Conservation (phyloP, 2,113 vertebrate species). For the Tetraodon nigroviridis region DNA sequence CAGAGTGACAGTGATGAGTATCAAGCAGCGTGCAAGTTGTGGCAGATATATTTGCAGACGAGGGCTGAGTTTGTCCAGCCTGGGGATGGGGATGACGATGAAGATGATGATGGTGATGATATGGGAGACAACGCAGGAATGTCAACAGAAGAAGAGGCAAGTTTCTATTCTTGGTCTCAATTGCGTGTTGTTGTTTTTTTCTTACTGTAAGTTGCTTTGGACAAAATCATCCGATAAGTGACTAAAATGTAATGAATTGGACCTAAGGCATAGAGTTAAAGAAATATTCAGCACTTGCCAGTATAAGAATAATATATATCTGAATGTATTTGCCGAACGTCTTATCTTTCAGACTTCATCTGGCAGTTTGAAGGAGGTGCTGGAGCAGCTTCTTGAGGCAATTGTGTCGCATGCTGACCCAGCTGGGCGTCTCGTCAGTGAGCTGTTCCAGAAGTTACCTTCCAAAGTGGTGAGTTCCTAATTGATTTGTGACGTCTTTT, state of each 20-base stretch:
- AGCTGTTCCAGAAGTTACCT: constrained; percentile 97
- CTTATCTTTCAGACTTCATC: constrained; percentile 75
- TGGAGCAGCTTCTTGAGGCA: constrained; percentile 94
- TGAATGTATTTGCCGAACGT: neutral
- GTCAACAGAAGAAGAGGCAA: constrained; percentile 84
- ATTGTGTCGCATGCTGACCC: constrained; percentile 87
- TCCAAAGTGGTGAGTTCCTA: constrained; percentile 91
- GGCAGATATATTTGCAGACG: constrained; percentile 89
- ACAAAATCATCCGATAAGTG: neutral
- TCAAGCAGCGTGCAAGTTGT: constrained; percentile 89
- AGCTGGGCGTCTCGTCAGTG: constrained; percentile 87
- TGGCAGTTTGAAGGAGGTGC: constrained; percentile 87
- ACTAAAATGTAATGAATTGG: neutral
- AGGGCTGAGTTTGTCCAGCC: constrained; percentile 92
- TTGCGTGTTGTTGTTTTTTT: neutral
- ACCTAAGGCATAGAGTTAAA: no score
- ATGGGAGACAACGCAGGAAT: constrained; percentile 82
- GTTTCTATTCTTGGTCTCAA: neutral
- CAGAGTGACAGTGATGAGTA: constrained; percentile 89
- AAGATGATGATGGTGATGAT: constrained; percentile 89
- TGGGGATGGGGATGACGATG: constrained; percentile 79
- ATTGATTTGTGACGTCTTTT: neutral
- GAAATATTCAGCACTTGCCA: no score
- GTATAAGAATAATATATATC: no score
- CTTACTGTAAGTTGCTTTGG: neutral